Evolutionary conservation across 2,888 invertebrate species (phyloP), one percentile per base, ranked within the genome.

Genomic region (Lepidonotus clava): DNA sequence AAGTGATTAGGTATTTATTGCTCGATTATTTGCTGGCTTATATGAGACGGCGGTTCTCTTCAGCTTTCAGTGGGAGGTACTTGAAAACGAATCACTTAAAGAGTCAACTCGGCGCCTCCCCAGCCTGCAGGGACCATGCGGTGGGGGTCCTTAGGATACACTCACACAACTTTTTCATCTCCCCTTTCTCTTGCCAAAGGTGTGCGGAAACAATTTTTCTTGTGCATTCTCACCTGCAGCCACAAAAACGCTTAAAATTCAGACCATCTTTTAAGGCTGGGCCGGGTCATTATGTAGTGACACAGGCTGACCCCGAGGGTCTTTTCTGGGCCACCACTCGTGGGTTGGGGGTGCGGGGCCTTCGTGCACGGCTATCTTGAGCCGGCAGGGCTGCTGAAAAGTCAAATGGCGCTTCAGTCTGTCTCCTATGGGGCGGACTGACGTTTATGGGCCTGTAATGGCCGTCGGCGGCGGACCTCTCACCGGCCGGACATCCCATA

Each of bases 401-500:
- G 71, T 71, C 71, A 71, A 71, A 71, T 71, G 71, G 71, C 71
- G n/a, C 71, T 71, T 71, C 18, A 38, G 71, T 0, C 5, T 38
- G 71, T 38, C 71, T 36, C 36, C 5, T 11, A 61, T 34, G 34
- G 71, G 71, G 38, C 38, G 5, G 71, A 34, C 36, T 71, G 71
- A 71, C 71, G 38, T 71, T 71, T 71, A 71, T 71, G 71, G 71
- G 71, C 21, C 38, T 71, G 21, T 71, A 71, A 71, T 71, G 71
- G 71, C n/a, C 14, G n/a, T 4, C 21, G 71, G 71, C 71, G 18
- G 36, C 21, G 46, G 46, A 71, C 71, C 21, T 14, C 18, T 38
- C 38, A 11, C 36, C 11, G 24, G 21, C 21, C 5, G 18, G n/a
- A 66, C 66, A 38, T 36, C 71, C 34, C 71, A 71, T 71, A 71